Percentiles rank a stretch among this genome's conserved stretches.
Evolutionary conservation across 2,797 vertebrate genomes (phyloP).

Genomic region (Adelosebastes latens): DNA sequence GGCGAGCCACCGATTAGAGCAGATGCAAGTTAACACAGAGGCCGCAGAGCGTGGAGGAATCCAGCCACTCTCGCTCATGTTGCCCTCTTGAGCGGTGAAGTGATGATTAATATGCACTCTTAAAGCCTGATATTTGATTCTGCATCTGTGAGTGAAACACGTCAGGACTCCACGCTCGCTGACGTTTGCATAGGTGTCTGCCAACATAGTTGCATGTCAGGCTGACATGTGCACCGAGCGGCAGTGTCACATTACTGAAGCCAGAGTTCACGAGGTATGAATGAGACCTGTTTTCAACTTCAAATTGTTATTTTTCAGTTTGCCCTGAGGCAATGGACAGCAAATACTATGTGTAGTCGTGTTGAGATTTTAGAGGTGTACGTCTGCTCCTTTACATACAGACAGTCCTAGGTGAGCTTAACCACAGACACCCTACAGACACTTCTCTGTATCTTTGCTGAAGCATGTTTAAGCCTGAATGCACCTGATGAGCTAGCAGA

Average conservation of each 20-base stretch:
- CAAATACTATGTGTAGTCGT: background rate
- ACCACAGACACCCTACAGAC: background rate
- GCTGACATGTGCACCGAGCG: background rate
- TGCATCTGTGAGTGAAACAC: constrained; percentile 6
- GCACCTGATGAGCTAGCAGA: constrained; percentile 12
- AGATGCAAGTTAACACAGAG: constrained; percentile 18
- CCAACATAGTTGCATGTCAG: constrained; percentile 13
- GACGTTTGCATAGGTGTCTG: constrained; percentile 33
- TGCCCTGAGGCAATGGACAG: background rate
- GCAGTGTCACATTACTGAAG: constrained; percentile 1
- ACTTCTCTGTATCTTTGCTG: constrained; percentile 19
- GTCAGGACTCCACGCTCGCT: background rate
- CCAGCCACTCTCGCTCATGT: background rate
- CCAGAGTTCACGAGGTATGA: background rate
- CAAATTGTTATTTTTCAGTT: background rate
- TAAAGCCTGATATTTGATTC: constrained; percentile 29
- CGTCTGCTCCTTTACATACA: background rate
- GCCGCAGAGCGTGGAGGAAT: constrained; percentile 19
- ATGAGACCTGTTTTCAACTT: background rate
- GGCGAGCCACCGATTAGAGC: constrained; percentile 29
- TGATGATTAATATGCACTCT: constrained; percentile 25
- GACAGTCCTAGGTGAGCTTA: background rate
- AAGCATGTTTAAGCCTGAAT: constrained; percentile 52
- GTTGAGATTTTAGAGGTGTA: background rate
- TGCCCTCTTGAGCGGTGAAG: constrained; percentile 4